Evolutionary conservation across 2,888 invertebrate species (phyloP), one percentile per base, ranked within the genome.

Genomic region (Lapara coniferarum): DNA sequence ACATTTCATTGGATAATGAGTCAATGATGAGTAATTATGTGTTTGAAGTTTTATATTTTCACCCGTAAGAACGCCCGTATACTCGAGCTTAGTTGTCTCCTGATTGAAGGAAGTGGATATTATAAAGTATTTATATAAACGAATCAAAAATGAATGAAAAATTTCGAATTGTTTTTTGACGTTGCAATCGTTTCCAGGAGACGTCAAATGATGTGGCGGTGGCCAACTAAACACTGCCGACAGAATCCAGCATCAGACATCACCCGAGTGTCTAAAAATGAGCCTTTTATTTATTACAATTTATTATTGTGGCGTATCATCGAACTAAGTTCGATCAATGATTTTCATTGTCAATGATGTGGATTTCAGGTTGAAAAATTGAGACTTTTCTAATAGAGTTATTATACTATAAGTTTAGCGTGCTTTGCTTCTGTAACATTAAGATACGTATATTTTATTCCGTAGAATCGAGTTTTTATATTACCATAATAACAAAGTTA

Each of bases 381-480:
- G 86, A 88, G 87, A 90, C 89, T 84, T 88, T 86, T 85, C 86
- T 86, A 73, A 88, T 89, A 91, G 86, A 88, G 88, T 85, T 87
- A 89, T 88, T 88, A 88, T 92, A 91, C 90, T 88, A 85, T 93
- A 93, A 93, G 93, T 90, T 93, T 90, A 93, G 93, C 89, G 91
- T 92, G 93, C 92, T 93, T 93, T 92, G 93, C 93, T 93, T 93
- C 86, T 90, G 86, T 91, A 90, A 88, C 90, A 89, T 89, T 92
- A 93, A 90, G 92, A 90, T 91, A 91, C 91, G 92, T 92, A 91
- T 87, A 88, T 87, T 91, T 90, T 92, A 92, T 92, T 91, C 88
- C 89, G 89, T 92, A 92, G 89, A 88, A 87, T 86, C 87, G 90
- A 91, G 89, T 89, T 87, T 25, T 90, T 86, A 89, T 90, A 88